Base-by-base conservation (phyloP, 1,140 invertebrate species). In the Drosophila jambulina region DNA sequence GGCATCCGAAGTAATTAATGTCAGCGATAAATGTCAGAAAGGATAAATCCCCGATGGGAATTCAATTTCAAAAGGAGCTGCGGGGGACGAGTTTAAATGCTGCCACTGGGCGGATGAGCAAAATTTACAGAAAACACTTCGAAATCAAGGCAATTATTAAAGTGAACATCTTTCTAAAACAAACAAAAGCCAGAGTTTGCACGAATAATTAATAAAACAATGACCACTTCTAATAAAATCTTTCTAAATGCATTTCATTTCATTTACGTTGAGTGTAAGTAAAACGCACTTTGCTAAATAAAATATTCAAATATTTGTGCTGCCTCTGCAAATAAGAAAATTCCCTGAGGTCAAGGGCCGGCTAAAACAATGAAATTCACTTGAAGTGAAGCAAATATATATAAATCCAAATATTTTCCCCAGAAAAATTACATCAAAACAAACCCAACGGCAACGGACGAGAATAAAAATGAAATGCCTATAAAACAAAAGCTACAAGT, bases 1-100 rank as follows among this genome's bases (percentile, higher is more conserved):
- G 53, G 34, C 61, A 32, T 25, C 25, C n/a, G 10, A 40, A 51
- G 72, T 75, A 75, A 85, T 85, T 81, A 85, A 85, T 63, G 69
- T 75, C 61, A 75, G 69, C 63, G 34, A 69, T 69, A 59, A 85
- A 80, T 59, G 63, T 75, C 62, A 57, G 13, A 32, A 57, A 57
- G 53, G 53, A 36, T 60, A 59, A 34, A 43, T 68, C 61, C 21
- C 46, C 25, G 3, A 13, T 21, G 46, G 23, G 15, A 54, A 36
- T 45, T 68, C 15, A 36, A 15, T 67, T 25, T 34, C 21, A 25
- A 58, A 43, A 13, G 38, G 19, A 15, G 19, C 21, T 29, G 7
- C 1, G 15, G 15, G 23, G 23, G 21, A 36, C 17, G 5, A 23
- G 9, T 13, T 23, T 40, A 32, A 19, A 59, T 15, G 1, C 23